These are phyloP conservation scores for Gavialis gangeticus DNA, from an alignment of 2,113 vertebrate genomes.

Conservation along the genomic window DNA sequence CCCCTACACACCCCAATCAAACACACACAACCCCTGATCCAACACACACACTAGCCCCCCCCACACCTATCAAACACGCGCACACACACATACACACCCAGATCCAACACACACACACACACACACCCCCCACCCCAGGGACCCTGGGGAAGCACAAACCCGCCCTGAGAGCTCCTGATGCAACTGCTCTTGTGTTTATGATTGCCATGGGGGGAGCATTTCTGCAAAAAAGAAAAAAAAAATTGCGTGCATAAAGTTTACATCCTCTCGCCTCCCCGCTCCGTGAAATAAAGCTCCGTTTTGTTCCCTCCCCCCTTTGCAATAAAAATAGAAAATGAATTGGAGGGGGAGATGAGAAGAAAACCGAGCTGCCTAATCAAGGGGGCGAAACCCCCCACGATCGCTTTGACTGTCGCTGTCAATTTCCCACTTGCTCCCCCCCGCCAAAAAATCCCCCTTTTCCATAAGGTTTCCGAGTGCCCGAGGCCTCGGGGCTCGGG, in stretches of 20 bases:
- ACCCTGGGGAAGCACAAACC: neutral
- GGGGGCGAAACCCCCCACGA: too few species aligned
- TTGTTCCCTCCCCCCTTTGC: slow-evolving; percentile 14
- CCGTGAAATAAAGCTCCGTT: slow-evolving; percentile 3
- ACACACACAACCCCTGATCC: too few species aligned
- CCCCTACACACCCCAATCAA: too few species aligned
- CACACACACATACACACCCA: too few species aligned
- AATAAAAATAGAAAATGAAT: neutral
- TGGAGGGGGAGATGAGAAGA: neutral
- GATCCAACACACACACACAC: too few species aligned
- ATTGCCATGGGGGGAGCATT: neutral
- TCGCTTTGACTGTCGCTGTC: neutral
- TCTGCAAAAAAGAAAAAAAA: neutral
- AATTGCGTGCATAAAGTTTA: slow-evolving; percentile 2
- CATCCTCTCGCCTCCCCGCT: neutral
- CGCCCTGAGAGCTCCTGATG: neutral
- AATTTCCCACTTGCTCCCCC: neutral
- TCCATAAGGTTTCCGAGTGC: neutral
- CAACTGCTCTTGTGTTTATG: neutral
- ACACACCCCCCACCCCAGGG: neutral
- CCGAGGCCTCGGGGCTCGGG: slow-evolving; percentile 36
- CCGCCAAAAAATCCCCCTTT: neutral
- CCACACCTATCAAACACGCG: too few species aligned
- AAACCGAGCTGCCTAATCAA: neutral
- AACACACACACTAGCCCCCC: too few species aligned